A percentile compares a stretch with the other conserved stretches of the same genome.
These are phyloP conservation scores for Ennomos quercinarius DNA, from an alignment of 2,888 invertebrate genomes.

Conservation along the genomic window DNA sequence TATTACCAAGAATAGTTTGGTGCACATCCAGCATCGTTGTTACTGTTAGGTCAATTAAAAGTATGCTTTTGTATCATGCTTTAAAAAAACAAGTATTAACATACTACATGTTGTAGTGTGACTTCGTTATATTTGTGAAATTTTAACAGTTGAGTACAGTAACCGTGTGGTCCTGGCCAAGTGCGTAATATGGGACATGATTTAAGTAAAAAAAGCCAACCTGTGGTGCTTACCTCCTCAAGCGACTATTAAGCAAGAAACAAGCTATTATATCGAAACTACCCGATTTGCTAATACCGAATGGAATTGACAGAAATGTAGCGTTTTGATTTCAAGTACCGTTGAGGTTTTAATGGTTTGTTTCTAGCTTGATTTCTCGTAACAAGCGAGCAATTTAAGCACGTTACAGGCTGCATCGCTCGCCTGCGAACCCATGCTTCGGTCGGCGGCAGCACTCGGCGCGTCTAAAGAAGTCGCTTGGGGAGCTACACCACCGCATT, in stretches of 20 bases:
- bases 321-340: neutral
- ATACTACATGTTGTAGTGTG: conserved; percentile 1
- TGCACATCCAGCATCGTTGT: too few relatives aligned
- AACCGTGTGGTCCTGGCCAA: conserved; percentile 22
- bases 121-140: conserved; percentile 12
- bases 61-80: conserved; percentile 28
- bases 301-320: neutral
- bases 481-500: conserved; percentile 23
- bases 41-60: neutral
- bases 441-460: conserved; percentile 8
- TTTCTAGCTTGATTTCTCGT: conserved; percentile 20
- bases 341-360: conserved; percentile 10
- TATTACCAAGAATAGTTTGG: too few relatives aligned
- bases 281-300: too few relatives aligned
- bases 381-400: conserved; percentile 30
- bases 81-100: conserved; percentile 8
- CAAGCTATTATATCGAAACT: conserved; percentile 7
- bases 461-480: conserved; percentile 26
- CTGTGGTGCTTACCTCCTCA: conserved; percentile 24
- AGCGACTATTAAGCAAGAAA: conserved; percentile 25
- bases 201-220: conserved; percentile 6
- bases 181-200: conserved; percentile 10
- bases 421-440: conserved; percentile 11
- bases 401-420: conserved; percentile 24
- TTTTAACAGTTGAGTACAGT: conserved; percentile 10